Base-by-base conservation (phyloP, 2,113 vertebrate genomes). In the Nanorana parkeri region DNA sequence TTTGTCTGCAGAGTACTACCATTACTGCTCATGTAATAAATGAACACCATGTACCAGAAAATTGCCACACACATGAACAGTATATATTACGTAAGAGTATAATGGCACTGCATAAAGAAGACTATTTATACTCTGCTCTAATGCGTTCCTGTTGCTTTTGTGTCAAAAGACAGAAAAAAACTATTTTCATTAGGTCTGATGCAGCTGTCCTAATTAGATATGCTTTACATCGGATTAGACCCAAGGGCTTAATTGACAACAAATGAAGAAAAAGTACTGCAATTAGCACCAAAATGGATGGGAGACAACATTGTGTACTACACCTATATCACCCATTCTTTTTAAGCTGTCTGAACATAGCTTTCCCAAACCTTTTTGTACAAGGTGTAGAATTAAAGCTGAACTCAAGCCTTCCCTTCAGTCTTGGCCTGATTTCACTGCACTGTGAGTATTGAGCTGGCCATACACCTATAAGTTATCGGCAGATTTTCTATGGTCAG, bases 191-290 rank as follows among this genome's bases (percentile, higher is more conserved):
- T 79, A 65, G 51, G 47, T 56, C 74, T 74, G 41, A 74, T n/a
- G 23, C 56, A 65, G 63, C 60, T 6, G 36, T 66, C 60, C 47
- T 69, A 55, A 81, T 73, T n/a, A 66, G 79, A 81, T 56, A 55
- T 51, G 15, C 60, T 64, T 32, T 65, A 56, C 32, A 75, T 20
- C 21, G n/a, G 32, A 41, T 82, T 58, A 75, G 17, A 67, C 71
- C 69, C 56, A 75, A 68, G 73, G 29, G 71, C 71, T n/a, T 75
- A 67, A 82, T 75, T 47, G 58, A 67, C 71, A 28, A 75, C 5
- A 69, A 67, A 75, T 75, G 28, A 82, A 82, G 80, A 67, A 82
- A 75, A 75, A 66, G 16, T 67, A 67, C 21, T n/a, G 58, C 68
- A 55, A 55, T 74, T 81, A 74, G 2, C 47, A 55, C 19, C 3